Evolutionary conservation across 1,140 invertebrate species (phyloP).

Genomic region (Platorchestia sp.): DNA sequence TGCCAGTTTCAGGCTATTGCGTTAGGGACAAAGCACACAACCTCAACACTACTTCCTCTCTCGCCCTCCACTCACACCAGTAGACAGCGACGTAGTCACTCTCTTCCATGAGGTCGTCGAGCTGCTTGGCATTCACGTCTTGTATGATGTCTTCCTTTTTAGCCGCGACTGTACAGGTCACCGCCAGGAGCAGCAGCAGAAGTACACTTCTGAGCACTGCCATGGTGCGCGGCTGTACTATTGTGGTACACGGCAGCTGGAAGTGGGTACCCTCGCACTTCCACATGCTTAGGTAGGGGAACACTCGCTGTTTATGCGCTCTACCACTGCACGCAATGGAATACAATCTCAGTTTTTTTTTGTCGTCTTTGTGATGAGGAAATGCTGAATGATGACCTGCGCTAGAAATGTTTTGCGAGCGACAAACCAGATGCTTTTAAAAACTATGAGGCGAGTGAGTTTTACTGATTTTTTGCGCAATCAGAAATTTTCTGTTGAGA

Average conservation of each 20-base stretch:
- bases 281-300: background rate
- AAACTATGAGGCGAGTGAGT: background rate
- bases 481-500: background rate
- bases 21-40: background rate
- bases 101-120: constrained; percentile 87
- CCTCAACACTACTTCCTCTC: no score
- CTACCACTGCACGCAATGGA: constrained; percentile 1
- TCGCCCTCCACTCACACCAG: constrained; percentile 86
- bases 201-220: background rate
- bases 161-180: constrained; percentile 18
- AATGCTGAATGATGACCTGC: background rate
- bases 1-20: background rate
- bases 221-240: background rate
- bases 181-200: constrained; percentile 57
- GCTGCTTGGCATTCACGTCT: constrained; percentile 90
- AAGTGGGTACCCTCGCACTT: background rate
- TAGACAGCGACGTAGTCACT: constrained; percentile 95
- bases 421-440: background rate
- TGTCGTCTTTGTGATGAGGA: background rate
- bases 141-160: constrained; percentile 84
- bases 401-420: background rate
- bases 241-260: background rate
- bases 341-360: background rate
- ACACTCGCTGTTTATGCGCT: background rate
- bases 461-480: background rate